Base-by-base conservation (phyloP, 1,140 invertebrate species). In the Pseudomyrmex dendroicus region DNA sequence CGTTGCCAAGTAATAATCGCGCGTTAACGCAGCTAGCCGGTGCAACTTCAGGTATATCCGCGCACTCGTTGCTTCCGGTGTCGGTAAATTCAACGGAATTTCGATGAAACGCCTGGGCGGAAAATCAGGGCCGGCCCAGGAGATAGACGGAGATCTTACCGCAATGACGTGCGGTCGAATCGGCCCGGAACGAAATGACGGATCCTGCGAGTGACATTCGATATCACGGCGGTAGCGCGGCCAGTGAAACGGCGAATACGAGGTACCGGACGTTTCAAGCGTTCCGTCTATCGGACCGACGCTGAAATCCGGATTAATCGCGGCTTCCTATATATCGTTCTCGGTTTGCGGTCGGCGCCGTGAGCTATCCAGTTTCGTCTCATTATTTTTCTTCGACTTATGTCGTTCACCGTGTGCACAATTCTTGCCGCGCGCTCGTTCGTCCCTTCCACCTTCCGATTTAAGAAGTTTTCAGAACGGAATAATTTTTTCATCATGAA, bases 131-230 rank as follows among this genome's bases (percentile, higher is more conserved):
- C 87, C 87, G 91, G 91, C 86, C 83, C 82, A 63, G 80, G 82
- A 76, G 73, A 85, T 86, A 90, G 90, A 89, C 87, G 86, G 92
- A 93, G 91, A 94, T 94, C 93, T 94, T 94, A 94, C 93, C 93
- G 93, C 93, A 94, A 94, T 94, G 92, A 93, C 93, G 90, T 94
- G 93, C 90, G 93, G 93, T 94, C 93, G 92, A 93, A 93, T 94
- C 91, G 90, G 89, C 89, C 91, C 91, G 92, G 83, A 94, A 94
- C 91, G 92, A 93, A 94, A 94, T 93, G 93, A 94, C 93, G 92
- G 93, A 94, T 94, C 88, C 93, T 94, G 93, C 92, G 89, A 94
- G 91, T 94, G 93, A 93, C 93, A 94, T 94, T 92, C 93, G 92
- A 94, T 94, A 94, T 94, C 89, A 93, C 86, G 92, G 91, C 85